Percentiles rank a stretch among this genome's conserved stretches.
Evolutionary conservation across 53 echinoderm and acorn worm species (phyloP).

Genomic region (Patiria pectinifera): DNA sequence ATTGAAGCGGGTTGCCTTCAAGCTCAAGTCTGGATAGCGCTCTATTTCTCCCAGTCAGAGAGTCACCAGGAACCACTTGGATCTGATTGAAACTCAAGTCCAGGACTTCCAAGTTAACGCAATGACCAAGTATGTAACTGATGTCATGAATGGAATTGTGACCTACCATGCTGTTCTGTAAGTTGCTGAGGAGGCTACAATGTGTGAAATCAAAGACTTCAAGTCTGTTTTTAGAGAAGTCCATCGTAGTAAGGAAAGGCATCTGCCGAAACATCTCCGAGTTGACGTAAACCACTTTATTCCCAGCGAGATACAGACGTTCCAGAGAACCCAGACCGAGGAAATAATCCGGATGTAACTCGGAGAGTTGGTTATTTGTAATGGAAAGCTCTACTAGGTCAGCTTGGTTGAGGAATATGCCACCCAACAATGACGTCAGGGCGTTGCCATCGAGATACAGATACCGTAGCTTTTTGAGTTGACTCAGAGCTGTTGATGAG

Average conservation of each 20-base stretch:
- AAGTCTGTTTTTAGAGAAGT: slow-evolving; percentile 21
- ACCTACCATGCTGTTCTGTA: not conserved
- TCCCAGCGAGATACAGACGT: slow-evolving; percentile 7
- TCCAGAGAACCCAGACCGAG: slow-evolving; percentile 18
- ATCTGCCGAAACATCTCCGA: slow-evolving; percentile 4
- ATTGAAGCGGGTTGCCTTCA: slow-evolving; percentile 69
- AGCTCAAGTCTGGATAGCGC: slow-evolving; percentile 4
- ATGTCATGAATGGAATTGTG: not conserved
- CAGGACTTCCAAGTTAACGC: not conserved
- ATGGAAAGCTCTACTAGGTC: slow-evolving; percentile 17
- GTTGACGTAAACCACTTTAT: slow-evolving; percentile 2
- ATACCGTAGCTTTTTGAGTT: slow-evolving; percentile 1
- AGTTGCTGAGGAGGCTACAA: not conserved
- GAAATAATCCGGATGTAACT: slow-evolving; percentile 38
- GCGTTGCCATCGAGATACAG: slow-evolving; percentile 44
- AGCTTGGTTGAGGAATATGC: slow-evolving; percentile 40
- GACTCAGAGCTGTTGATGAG: slow-evolving; percentile 16
- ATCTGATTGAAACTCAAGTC: slow-evolving; percentile 14
- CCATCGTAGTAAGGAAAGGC: slow-evolving; percentile 4
- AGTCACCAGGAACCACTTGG: not conserved
- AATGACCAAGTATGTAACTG: not conserved
- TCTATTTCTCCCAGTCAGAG: not conserved
- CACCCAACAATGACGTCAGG: slow-evolving; percentile 27
- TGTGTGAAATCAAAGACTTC: not conserved
- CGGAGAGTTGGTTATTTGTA: slow-evolving; percentile 32